Conservation (phyloP, 2,888 invertebrate genomes). For the Amphimallon solstitiale region DNA sequence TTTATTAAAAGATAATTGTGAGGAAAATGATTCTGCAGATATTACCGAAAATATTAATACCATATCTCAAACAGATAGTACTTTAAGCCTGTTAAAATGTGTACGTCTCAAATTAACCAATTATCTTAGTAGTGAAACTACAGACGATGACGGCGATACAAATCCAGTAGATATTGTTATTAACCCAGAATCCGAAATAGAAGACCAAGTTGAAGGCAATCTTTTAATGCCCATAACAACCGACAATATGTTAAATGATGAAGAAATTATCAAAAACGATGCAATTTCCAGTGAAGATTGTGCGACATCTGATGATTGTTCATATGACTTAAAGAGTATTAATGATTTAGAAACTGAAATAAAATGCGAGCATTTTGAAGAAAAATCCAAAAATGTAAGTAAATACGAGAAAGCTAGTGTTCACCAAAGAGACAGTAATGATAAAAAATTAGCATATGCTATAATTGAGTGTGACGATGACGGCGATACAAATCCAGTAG, state of each 20-base stretch:
- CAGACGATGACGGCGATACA: not conserved
- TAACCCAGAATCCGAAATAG: no score
- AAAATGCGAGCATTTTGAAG: no score
- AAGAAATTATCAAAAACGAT: no score
- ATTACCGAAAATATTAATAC: not conserved
- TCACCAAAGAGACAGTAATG: conserved; percentile 15
- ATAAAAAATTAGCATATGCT: conserved; percentile 30
- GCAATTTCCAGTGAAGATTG: not conserved
- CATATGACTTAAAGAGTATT: no score
- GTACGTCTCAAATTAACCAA: conserved; percentile 25
- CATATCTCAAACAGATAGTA: conserved; percentile 18
- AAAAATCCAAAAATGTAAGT: not conserved
- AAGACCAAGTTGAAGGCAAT: no score
- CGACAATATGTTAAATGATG: no score
- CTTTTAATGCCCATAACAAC: no score
- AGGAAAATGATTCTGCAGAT: not conserved
- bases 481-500: no score
- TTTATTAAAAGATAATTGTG: not conserved
- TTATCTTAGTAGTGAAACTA: conserved; percentile 19
- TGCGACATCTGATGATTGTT: no score
- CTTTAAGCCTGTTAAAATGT: conserved; percentile 24
- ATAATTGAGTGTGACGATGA: conserved; percentile 30
- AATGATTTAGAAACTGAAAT: not conserved
- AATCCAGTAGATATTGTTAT: no score
- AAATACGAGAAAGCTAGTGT: no score